Evolutionary conservation across 2,888 invertebrate species (phyloP).

Genomic region (Syritta pipiens): DNA sequence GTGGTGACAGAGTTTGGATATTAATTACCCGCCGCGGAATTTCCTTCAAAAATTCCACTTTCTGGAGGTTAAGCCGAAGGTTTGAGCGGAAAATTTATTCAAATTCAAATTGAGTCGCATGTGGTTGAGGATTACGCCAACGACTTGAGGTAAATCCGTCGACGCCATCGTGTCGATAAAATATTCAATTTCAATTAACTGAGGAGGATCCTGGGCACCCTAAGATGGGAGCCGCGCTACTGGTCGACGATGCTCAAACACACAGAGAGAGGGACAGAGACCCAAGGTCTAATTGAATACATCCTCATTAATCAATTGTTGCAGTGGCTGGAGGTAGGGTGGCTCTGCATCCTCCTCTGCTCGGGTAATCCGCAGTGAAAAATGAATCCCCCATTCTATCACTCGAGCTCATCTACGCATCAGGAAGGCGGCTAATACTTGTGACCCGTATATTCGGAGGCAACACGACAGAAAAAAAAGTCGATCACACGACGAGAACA

Average conservation of each 20-base stretch:
- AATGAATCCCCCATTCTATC: background rate
- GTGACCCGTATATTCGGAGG: background rate
- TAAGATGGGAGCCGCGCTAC: no score
- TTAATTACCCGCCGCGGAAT: slow-evolving; percentile 22
- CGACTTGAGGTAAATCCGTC: background rate
- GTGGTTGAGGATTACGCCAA: background rate
- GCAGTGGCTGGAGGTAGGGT: slow-evolving; percentile 14
- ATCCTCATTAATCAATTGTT: slow-evolving; percentile 67
- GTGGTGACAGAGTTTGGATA: slow-evolving; percentile 19
- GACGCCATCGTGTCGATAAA: background rate
- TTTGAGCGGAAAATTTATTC: background rate
- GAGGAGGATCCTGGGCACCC: background rate
- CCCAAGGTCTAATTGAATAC: slow-evolving; percentile 53
- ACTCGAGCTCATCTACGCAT: background rate
- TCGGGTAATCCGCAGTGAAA: background rate
- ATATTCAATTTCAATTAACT: slow-evolving; percentile 19
- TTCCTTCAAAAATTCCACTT: slow-evolving; percentile 16
- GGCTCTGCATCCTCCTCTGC: background rate
- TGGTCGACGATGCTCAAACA: background rate
- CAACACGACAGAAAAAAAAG: background rate
- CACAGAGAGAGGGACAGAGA: background rate
- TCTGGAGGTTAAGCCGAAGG: background rate
- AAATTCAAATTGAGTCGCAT: no score
- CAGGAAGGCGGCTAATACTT: no score
- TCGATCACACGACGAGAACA: background rate